Evolutionary conservation across 2,888 invertebrate genomes (phyloP).

Genomic region (Pilophorus perplexus): DNA sequence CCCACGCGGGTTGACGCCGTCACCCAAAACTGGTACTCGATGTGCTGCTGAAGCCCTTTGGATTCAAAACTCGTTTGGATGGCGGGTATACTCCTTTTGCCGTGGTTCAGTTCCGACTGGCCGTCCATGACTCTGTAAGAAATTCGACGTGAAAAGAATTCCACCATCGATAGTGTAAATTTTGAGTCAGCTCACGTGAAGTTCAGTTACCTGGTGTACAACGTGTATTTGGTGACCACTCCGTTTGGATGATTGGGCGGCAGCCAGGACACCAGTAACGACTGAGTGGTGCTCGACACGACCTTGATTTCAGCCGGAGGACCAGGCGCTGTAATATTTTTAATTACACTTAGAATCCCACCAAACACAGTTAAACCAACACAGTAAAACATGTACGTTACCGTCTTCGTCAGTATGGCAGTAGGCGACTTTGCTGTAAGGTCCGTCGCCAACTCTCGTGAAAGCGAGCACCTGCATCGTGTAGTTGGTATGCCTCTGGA

Average conservation of each 20-base stretch:
- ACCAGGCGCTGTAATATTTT: constrained; percentile 67
- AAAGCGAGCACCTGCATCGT: constrained; percentile 75
- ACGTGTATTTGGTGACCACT: constrained; percentile 69
- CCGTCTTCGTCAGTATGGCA: constrained; percentile 78
- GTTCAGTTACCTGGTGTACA: constrained; percentile 60
- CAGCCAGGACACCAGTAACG: constrained; percentile 74
- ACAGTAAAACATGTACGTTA: too few species aligned
- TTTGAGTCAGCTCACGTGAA: too few species aligned
- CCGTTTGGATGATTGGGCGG: constrained; percentile 74
- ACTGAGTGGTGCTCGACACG: constrained; percentile 69
- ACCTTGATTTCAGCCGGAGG: constrained; percentile 77
- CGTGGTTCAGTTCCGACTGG: constrained; percentile 66
- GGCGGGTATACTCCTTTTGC: constrained; percentile 63
- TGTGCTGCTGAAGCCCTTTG: constrained; percentile 65
- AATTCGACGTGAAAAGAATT: too few species aligned
- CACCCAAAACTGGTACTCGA: constrained; percentile 76
- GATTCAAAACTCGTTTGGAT: constrained; percentile 66
- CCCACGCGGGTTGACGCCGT: constrained; percentile 74
- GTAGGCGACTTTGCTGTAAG: constrained; percentile 63
- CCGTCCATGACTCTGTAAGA: constrained; percentile 61
- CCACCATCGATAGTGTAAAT: too few species aligned
- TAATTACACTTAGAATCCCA: too few species aligned
- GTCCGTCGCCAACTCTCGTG: constrained; percentile 75
- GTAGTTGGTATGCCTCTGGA: constrained; percentile 76
- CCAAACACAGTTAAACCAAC: too few species aligned